Conservation (phyloP, 1,140 invertebrate genomes). For the Drosophila simulans region DNA sequence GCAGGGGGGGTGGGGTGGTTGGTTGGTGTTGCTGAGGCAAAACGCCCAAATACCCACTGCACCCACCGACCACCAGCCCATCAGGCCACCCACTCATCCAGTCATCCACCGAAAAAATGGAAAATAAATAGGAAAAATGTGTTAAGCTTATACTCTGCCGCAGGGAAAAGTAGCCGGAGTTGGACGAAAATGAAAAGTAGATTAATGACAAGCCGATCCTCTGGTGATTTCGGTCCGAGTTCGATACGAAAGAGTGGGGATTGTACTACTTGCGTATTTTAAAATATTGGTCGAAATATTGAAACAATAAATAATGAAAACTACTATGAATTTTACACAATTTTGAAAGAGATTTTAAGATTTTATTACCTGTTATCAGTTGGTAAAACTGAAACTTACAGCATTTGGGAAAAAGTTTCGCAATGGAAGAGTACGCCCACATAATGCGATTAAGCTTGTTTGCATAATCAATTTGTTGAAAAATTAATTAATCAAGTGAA, state of each 20-base stretch:
- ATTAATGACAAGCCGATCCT: constrained; percentile 26
- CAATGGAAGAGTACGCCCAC: too few relatives aligned
- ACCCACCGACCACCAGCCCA: constrained; percentile 12
- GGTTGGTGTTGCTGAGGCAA: not conserved
- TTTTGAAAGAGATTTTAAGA: not conserved
- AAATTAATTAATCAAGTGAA: constrained; percentile 34
- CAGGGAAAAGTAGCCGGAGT: constrained; percentile 33
- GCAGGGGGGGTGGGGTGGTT: too few relatives aligned
- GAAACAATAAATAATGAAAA: too few relatives aligned
- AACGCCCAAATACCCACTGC: constrained; percentile 8
- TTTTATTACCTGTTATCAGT: not conserved
- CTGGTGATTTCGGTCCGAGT: not conserved
- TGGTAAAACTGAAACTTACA: not conserved
- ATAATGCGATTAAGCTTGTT: constrained; percentile 2
- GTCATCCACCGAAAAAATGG: constrained; percentile 43
- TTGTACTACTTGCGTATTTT: not conserved
- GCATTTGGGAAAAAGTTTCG: not conserved
- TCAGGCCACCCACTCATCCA: constrained; percentile 26
- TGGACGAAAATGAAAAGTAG: constrained; percentile 21
- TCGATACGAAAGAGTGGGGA: not conserved
- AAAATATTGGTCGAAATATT: not conserved
- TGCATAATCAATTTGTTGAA: constrained; percentile 16
- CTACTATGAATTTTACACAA: too few relatives aligned
- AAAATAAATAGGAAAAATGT: constrained; percentile 49
- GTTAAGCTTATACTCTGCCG: constrained; percentile 42